Base-by-base conservation (phyloP, 2,888 invertebrate species). In the Thera obeliscata region DNA sequence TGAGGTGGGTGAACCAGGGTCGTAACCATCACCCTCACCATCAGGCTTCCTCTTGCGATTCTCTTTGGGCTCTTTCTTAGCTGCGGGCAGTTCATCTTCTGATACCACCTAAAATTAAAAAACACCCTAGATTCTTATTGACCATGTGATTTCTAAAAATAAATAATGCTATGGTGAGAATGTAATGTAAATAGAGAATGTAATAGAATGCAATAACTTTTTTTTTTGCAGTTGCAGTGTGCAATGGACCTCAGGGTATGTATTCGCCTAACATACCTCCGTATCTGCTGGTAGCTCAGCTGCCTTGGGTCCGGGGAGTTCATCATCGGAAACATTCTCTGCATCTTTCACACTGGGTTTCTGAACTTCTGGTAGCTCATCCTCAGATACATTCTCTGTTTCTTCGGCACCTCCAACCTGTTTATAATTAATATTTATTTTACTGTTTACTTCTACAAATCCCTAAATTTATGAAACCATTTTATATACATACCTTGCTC, bases 381-480 rank as follows among this genome's bases (percentile, higher is more conserved):
- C 97, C 86, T 97, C 97, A 0, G 97, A 97, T 54, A 97, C 97
- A 65, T 96, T 96, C 90, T 97, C 97, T 0, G 97, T 97, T 83
- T 97, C 97, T 59, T 96, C 96, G 76, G 96, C 96, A 50, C 87
- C 94, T 56, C 92, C 90, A 72, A 87, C 83, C 94, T 94, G 41
- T 48, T 38, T 2, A 54, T 50, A 61, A 12, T 66, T 59, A 66
- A 52, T 35, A 46, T 61, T 54, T 61, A 52, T 33, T 22, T 22
- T 22, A 22, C 22, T 22, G 22, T 22, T 22, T 22, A 22, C 22
- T 22, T 22, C 22, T 22, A 22, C 22, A 22, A 22, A 22, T 22
- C 22, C 22, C 22, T 22, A 22, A 22, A 22, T 22, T 22, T 22
- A 22, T 22, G 22, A 22, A 22, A 22, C 22, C 22, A 22, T 22